Percentiles rank a stretch among this genome's conserved stretches.
Evolutionary conservation across 2,888 invertebrate species (phyloP).

Genomic region (Rhodophaea formosa): DNA sequence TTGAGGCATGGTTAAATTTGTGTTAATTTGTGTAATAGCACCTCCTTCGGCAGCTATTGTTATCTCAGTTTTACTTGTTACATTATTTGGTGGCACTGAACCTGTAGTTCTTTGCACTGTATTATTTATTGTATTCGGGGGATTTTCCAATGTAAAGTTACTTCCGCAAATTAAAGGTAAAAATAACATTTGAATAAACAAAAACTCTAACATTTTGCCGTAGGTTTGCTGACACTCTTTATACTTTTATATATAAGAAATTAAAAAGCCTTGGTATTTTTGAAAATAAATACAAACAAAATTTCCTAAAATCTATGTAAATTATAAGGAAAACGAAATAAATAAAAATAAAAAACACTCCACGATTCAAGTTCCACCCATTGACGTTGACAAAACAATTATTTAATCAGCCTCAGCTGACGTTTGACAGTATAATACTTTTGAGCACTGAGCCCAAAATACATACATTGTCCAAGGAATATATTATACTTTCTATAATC

Average conservation of each 20-base stretch:
- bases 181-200: constrained; percentile 17
- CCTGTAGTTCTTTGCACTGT: not conserved
- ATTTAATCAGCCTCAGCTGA: too few relatives aligned
- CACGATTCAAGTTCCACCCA: too few relatives aligned
- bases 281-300: constrained; percentile 20
- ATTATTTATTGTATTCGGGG: not conserved
- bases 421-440: too few relatives aligned
- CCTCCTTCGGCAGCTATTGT: constrained; percentile 57
- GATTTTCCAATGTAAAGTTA: constrained; percentile 11
- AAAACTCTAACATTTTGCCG: constrained; percentile 17
- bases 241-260: constrained; percentile 16
- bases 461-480: too few relatives aligned
- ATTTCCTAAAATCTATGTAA: too few relatives aligned
- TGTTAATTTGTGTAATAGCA: constrained; percentile 39
- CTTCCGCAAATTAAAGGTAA: constrained; percentile 17
- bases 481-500: too few relatives aligned
- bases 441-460: too few relatives aligned
- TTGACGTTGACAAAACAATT: too few relatives aligned
- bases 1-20: constrained; percentile 41
- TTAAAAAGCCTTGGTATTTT: not conserved
- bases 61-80: constrained; percentile 34
- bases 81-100: not conserved
- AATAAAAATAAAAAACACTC: too few relatives aligned
- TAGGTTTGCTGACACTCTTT: constrained; percentile 20
- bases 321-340: too few relatives aligned